A percentile compares a stretch with the other conserved stretches of the same genome.
Evolutionary conservation across 2,888 invertebrate genomes (phyloP).

Genomic region (Tipula lateralis): DNA sequence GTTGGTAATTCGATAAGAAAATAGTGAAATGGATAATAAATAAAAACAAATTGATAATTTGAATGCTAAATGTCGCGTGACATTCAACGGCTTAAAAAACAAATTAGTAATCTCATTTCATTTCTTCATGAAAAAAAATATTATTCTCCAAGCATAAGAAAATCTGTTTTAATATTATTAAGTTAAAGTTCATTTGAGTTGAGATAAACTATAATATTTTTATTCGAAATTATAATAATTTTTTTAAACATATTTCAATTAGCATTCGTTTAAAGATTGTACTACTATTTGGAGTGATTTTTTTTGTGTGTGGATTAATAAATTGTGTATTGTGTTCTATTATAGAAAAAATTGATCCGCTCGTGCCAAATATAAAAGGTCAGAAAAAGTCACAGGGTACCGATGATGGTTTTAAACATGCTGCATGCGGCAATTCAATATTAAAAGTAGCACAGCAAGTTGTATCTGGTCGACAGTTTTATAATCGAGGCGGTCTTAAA

Average conservation of each 20-base stretch:
- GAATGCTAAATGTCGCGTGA: neutral
- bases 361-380: conserved; percentile 37
- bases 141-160: neutral
- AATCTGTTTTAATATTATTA: neutral
- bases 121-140: neutral
- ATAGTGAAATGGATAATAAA: neutral
- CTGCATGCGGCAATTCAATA: conserved; percentile 63
- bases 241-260: neutral
- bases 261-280: neutral
- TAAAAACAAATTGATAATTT: conserved; percentile 12
- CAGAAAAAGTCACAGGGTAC: conserved; percentile 58
- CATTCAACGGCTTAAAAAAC: conserved; percentile 12
- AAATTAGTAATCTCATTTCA: neutral
- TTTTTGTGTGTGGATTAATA: neutral
- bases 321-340: neutral
- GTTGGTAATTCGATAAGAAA: neutral
- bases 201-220: neutral
- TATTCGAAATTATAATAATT: neutral
- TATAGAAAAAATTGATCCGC: neutral
- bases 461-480: conserved; percentile 49
- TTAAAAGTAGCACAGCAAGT: conserved; percentile 54
- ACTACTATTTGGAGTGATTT: neutral
- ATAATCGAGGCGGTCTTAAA: conserved; percentile 34
- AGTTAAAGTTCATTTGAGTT: neutral
- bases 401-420: conserved; percentile 68